Evolutionary conservation across 1,140 invertebrate genomes (phyloP), one percentile per base, ranked within the genome.

Genomic region (Agrypnia vestita): DNA sequence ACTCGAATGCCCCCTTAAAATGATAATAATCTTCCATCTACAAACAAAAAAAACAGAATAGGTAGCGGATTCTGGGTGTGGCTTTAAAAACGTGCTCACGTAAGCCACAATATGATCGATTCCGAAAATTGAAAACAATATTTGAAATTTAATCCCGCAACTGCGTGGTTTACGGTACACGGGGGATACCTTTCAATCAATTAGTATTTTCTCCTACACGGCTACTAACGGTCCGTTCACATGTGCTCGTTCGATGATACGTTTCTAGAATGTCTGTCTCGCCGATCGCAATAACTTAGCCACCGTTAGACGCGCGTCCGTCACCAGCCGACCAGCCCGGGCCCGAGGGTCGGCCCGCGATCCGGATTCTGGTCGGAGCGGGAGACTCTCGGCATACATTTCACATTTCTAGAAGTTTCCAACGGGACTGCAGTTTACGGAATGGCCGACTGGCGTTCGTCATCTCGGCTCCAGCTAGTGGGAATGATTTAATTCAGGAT

Each of bases 391-490:
- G 71, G 51, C 71, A 73, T 53, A 73, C 71, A 46, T 73, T 73
- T 15, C 3, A 15, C 25, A 73, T 43, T 35, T 55, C 62, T 67
- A 44, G 13, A 67, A 67, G 62, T 74, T 25, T 44, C 51, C 71
- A 74, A 74, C 71, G 71, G 71, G 71, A 74, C 53, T 74, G n/a
- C 49, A 55, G 51, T 43, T 35, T 56, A 74, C 56, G 71, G 71
- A 74, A 15, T 15, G 53, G 56, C 21, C 71, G 71, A 43, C 35
- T 74, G 25, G n/a, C 1, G 7, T 17, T 15, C 19, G n/a, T 59
- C 55, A 59, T 59, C 55, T 59, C 17, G 17, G 21, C 43, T 67
- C 8, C 35, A 43, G 13, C n/a, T 43, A 43, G 15, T 1, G 21
- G 15, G 15, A 67, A 67, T 44, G 8, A 67, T 67, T 35, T n/a